phyloP scores from a whole-genome alignment of 2,797 vertebrate genomes.

The Heliangelus exortis region DNA sequence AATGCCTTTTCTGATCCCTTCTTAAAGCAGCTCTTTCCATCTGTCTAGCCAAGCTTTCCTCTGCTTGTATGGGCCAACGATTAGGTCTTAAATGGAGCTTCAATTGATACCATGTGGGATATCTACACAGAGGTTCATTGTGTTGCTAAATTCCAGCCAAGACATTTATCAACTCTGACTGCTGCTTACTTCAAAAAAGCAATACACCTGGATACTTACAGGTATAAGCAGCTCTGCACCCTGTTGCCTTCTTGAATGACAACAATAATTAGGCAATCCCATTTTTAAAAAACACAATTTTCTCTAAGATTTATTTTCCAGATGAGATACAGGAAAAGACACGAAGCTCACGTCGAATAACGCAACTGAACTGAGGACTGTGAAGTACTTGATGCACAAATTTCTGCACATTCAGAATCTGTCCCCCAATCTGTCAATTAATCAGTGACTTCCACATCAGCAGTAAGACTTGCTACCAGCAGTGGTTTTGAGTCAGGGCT shows the following conservation, averaged over 20 bases:
- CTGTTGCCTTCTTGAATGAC: background rate
- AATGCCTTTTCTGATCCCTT: constrained; percentile 77
- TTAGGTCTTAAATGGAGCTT: constrained; percentile 75
- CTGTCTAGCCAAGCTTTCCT: constrained; percentile 77
- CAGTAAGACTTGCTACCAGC: background rate
- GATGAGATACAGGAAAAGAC: background rate
- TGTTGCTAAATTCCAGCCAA: constrained; percentile 71
- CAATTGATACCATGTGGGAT: constrained; percentile 78
- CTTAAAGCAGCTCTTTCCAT: constrained; percentile 81
- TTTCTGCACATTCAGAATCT: background rate
- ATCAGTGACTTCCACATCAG: background rate
- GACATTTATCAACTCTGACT: constrained; percentile 72
- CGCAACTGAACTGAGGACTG: background rate
- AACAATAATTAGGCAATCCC: background rate
- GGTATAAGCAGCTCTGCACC: constrained; percentile 42
- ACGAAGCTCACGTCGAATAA: background rate
- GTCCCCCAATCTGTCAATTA: background rate
- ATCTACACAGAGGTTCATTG: constrained; percentile 74
- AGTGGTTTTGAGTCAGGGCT: background rate
- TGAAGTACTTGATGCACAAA: background rate
- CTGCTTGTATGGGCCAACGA: constrained; percentile 70
- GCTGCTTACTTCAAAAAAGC: constrained; percentile 41
- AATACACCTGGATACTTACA: constrained; percentile 56
- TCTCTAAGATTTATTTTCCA: background rate
- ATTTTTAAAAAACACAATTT: background rate